These are phyloP conservation scores for Drosophila navojoa DNA, from an alignment of 1,140 invertebrate genomes.

Conservation along the genomic window DNA sequence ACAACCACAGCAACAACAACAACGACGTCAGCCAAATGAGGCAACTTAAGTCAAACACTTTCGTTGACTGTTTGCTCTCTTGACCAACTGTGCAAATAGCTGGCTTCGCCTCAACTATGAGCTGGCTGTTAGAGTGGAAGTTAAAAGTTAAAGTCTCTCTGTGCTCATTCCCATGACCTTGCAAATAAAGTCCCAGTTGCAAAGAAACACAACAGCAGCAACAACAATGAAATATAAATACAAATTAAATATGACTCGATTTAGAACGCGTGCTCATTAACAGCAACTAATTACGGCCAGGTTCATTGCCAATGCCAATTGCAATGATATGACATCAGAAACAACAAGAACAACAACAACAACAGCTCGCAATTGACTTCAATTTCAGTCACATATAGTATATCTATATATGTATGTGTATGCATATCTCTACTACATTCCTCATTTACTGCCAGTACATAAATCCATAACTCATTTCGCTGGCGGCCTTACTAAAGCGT, in stretches of 20 bases:
- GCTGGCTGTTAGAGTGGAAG: conserved; percentile 5
- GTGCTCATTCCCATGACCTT: conserved; percentile 73
- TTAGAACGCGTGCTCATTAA: conserved; percentile 54
- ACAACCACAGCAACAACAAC: neutral
- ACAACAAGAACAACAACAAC: conserved; percentile 8
- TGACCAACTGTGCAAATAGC: conserved; percentile 70
- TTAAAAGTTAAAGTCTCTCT: neutral
- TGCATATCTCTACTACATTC: conserved; percentile 1
- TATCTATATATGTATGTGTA: no score
- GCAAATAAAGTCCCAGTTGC: conserved; percentile 31
- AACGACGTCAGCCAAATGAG: conserved; percentile 26
- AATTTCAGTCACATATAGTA: conserved; percentile 3
- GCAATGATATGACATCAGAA: conserved; percentile 68
- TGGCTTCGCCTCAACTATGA: conserved; percentile 16
- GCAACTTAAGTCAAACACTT: conserved; percentile 61
- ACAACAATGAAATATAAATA: no score
- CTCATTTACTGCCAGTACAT: conserved; percentile 12
- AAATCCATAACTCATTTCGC: conserved; percentile 31
- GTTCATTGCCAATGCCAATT: conserved; percentile 80
- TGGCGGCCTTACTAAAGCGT: conserved; percentile 19
- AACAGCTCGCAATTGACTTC: conserved; percentile 4
- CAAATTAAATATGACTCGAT: conserved; percentile 22
- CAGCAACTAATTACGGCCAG: conserved; percentile 67
- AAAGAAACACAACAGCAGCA: neutral
- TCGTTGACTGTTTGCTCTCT: conserved; percentile 67